Conservation (phyloP, 2,888 invertebrate species). For the Aethes cnicana region DNA sequence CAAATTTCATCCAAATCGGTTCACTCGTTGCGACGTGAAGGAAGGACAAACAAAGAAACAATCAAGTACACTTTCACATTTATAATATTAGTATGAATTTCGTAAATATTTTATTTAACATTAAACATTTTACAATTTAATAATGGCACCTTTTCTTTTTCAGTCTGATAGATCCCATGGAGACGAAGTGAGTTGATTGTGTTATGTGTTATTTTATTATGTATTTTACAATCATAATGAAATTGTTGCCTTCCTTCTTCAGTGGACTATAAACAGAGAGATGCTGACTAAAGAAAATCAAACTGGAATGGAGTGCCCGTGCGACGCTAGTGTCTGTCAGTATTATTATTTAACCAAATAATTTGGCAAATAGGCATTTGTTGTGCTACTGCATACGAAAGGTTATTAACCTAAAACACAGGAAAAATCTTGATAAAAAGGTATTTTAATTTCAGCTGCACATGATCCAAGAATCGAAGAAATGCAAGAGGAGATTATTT, state of each 20-base stretch:
- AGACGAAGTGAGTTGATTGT: slow-evolving; percentile 20
- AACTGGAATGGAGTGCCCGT: slow-evolving; percentile 35
- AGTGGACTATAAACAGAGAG: slow-evolving; percentile 25
- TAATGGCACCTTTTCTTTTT: slow-evolving; percentile 4
- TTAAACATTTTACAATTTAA: too few relatives aligned
- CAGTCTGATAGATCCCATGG: slow-evolving; percentile 30
- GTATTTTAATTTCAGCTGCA: slow-evolving; percentile 53
- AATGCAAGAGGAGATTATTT: slow-evolving; percentile 61
- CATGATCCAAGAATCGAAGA: slow-evolving; percentile 63
- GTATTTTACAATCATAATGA: too few relatives aligned
- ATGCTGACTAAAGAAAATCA: slow-evolving; percentile 50
- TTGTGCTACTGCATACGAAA: too few relatives aligned
- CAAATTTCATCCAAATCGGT: too few relatives aligned
- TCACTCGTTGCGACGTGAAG: too few relatives aligned
- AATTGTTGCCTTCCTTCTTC: too few relatives aligned
- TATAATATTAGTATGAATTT: too few relatives aligned
- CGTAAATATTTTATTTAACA: too few relatives aligned
- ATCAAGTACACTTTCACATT: too few relatives aligned
- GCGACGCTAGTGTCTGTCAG: slow-evolving; percentile 52
- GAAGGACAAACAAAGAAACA: too few relatives aligned
- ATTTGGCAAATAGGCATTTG: too few relatives aligned
- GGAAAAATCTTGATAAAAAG: not conserved
- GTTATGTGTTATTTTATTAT: not conserved
- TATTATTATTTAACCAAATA: not conserved
- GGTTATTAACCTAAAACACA: too few relatives aligned